Evolutionary conservation across 2,113 vertebrate species (phyloP).

Genomic region (Rhombomys opimus): DNA sequence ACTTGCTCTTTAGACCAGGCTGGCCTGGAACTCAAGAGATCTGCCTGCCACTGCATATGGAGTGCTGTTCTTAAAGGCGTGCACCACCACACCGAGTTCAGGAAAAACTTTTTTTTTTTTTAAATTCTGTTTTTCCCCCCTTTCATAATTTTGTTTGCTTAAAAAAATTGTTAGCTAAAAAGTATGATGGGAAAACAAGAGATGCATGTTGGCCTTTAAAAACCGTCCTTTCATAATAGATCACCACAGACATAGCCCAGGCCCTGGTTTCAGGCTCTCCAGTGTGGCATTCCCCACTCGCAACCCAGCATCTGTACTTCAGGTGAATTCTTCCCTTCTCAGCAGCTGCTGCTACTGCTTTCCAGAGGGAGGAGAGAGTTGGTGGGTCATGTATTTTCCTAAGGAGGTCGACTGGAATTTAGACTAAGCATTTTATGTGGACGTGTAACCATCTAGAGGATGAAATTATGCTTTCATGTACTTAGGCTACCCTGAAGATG

Average conservation of each 20-base stretch:
- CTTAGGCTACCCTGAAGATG: slow-evolving; percentile 94
- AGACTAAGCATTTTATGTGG: slow-evolving; percentile 7
- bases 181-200: background rate
- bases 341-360: background rate
- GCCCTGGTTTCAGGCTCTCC: slow-evolving; percentile 31
- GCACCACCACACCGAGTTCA: background rate
- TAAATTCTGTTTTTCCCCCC: background rate
- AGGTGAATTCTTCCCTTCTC: background rate
- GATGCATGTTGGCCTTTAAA: background rate
- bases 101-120: background rate
- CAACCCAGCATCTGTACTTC: background rate
- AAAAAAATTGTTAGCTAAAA: slow-evolving; percentile 45
- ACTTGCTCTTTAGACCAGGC: background rate
- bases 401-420: slow-evolving; percentile 29
- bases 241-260: background rate
- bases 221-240: background rate
- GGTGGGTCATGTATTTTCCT: background rate
- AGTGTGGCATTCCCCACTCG: background rate
- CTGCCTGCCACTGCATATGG: background rate
- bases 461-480: slow-evolving; percentile 30
- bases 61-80: background rate
- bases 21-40: background rate
- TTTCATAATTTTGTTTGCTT: slow-evolving; percentile 1
- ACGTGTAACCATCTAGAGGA: background rate
- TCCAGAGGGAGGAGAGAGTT: background rate